A percentile compares a stretch with the other conserved stretches of the same genome.
phyloP scores from a whole-genome alignment of 2,797 vertebrate species.

The Erpetoichthys calabaricus region DNA sequence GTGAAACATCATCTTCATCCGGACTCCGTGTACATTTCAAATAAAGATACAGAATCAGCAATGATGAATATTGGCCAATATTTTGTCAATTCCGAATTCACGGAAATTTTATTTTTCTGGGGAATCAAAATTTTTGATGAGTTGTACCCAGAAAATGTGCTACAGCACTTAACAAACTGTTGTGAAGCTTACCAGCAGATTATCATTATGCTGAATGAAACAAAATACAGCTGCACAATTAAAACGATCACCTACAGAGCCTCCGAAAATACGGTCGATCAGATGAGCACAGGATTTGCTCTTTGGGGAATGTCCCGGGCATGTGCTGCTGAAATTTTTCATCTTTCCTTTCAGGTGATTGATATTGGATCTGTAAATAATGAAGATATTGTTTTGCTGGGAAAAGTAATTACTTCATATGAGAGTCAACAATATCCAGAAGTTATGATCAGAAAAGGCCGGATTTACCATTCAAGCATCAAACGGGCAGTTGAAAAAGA shows the following conservation, averaged over 20 bases:
- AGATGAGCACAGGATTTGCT: constrained; percentile 57
- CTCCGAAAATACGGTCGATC: constrained; percentile 47
- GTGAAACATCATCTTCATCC: constrained; percentile 46
- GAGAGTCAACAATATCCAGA: constrained; percentile 49
- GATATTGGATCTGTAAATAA: constrained; percentile 47
- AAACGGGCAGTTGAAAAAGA: constrained; percentile 28
- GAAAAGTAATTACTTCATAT: constrained; percentile 39
- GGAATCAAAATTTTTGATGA: constrained; percentile 49
- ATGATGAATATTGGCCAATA: constrained; percentile 17
- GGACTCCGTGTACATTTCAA: constrained; percentile 23
- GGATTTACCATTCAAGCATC: constrained; percentile 22
- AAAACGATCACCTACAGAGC: constrained; percentile 62
- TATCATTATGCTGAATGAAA: constrained; percentile 48
- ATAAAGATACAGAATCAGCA: constrained; percentile 22
- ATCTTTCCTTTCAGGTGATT: constrained; percentile 47
- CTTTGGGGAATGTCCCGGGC: constrained; percentile 62
- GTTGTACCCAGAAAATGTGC: constrained; percentile 31
- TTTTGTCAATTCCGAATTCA: constrained; percentile 23
- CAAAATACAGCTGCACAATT: constrained; percentile 24
- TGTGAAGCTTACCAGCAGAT: constrained; percentile 62
- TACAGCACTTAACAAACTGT: constrained; percentile 46
- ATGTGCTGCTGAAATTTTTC: constrained; percentile 47
- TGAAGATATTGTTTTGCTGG: constrained; percentile 50
- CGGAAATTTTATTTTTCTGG: constrained; percentile 60
- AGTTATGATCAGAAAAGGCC: constrained; percentile 52